Evolutionary conservation across 1,140 invertebrate species (phyloP).

Genomic region (Drosophila subobscura): DNA sequence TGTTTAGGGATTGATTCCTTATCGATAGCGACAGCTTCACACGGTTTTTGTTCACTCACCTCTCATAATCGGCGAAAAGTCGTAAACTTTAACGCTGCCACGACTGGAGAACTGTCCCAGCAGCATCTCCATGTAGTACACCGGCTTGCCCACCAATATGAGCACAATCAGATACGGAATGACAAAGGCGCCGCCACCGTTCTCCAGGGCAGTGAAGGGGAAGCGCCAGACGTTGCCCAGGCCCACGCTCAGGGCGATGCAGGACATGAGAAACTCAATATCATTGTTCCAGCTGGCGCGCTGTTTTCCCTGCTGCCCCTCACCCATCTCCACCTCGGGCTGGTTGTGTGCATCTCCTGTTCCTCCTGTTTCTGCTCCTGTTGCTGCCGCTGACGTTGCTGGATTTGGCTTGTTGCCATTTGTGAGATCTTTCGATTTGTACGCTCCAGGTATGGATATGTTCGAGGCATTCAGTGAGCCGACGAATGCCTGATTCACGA

Average conservation of each 20-base stretch:
- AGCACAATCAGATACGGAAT: constrained; percentile 94
- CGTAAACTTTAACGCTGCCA: constrained; percentile 88
- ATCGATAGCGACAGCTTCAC: neutral
- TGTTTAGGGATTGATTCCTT: constrained; percentile 15
- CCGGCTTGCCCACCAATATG: constrained; percentile 92
- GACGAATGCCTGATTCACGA: constrained; percentile 69
- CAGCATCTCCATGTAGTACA: constrained; percentile 95
- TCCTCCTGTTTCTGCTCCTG: neutral
- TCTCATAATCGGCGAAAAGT: constrained; percentile 86
- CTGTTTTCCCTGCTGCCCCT: constrained; percentile 25
- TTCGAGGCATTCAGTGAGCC: constrained; percentile 63
- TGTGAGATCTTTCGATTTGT: constrained; percentile 33
- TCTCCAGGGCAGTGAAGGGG: constrained; percentile 92
- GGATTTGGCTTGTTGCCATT: constrained; percentile 27
- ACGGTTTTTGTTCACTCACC: constrained; percentile 82
- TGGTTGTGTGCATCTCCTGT: constrained; percentile 2
- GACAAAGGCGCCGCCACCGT: constrained; percentile 90
- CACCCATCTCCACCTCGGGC: neutral
- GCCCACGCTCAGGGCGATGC: constrained; percentile 95
- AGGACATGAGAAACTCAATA: constrained; percentile 94
- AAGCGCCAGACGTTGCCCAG: constrained; percentile 89
- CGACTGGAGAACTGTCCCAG: constrained; percentile 91
- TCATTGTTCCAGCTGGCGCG: constrained; percentile 92
- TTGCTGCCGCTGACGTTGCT: neutral
- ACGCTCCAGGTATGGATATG: constrained; percentile 74